These are phyloP conservation scores for Rutilus rutilus DNA, from an alignment of 2,113 vertebrate genomes.

Conservation along the genomic window DNA sequence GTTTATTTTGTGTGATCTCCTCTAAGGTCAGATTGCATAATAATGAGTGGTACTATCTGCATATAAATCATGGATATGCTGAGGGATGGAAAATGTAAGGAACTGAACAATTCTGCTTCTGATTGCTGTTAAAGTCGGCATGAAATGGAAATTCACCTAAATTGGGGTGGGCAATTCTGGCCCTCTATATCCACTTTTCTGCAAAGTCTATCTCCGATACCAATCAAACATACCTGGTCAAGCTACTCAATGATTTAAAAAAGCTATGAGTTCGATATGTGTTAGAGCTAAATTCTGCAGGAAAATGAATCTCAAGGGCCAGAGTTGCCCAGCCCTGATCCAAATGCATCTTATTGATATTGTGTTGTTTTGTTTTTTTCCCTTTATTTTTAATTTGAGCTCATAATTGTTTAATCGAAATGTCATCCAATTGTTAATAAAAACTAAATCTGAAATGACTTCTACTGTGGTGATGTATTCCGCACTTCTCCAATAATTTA, in stretches of 20 bases:
- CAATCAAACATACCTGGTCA: too few relatives aligned
- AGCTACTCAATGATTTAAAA: too few relatives aligned
- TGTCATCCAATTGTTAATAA: neutral
- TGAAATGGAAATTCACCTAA: neutral
- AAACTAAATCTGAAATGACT: neutral
- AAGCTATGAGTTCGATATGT: too few relatives aligned
- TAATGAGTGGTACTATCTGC: slow-evolving; percentile 49
- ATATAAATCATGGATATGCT: slow-evolving; percentile 35
- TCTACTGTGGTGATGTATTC: neutral
- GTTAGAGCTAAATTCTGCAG: too few relatives aligned
- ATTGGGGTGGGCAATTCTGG: too few relatives aligned
- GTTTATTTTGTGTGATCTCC: slow-evolving; percentile 43
- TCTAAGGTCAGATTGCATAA: slow-evolving; percentile 55
- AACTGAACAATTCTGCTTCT: neutral
- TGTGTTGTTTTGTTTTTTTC: neutral
- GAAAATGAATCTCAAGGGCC: too few relatives aligned
- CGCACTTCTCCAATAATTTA: neutral
- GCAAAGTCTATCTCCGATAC: too few relatives aligned
- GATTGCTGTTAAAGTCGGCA: neutral
- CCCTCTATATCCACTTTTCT: too few relatives aligned
- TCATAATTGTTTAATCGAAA: neutral
- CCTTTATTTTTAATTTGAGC: neutral
- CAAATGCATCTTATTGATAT: neutral
- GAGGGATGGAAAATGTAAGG: neutral
- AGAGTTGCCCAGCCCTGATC: too few relatives aligned